Evolutionary conservation across 64 coral and sea anemone genomes (phyloP), one percentile per base, ranked within the genome.

Genomic region (Acropora tenuis): DNA sequence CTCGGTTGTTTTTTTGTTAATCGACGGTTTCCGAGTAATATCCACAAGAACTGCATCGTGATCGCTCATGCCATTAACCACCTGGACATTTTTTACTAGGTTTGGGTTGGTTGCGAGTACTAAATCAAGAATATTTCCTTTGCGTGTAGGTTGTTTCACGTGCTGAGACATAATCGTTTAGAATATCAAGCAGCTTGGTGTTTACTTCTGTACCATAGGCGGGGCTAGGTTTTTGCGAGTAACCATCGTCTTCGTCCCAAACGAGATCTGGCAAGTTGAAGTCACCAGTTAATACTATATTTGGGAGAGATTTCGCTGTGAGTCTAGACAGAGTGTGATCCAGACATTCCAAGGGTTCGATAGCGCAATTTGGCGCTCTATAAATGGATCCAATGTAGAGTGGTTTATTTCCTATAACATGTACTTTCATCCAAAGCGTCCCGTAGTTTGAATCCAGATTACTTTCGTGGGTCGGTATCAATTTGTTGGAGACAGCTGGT

Each of bases 51-150:
- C 91, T 52, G 76, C 46, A 66, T 87, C 76, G 57, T 92, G 83
- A 48, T 92, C 83, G 79, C 83, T 87, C 76, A 92, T 92, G 45
- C 91, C 91, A 15, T 86, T 20, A 65, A 87, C 47, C 18, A 79
- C 49, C 69, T 75, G 30, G 47, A 76, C 73, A 48, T 69, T 69
- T 47, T 86, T 66, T 76, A 86, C 57, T 17, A 92, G 59, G n/a
- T 65, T 67, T 49, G 82, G 90, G 76, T 65, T 87, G 12, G 53
- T 86, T 78, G 61, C 87, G 65, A 87, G 40, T 48, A 92, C 52
- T 48, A 92, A 74, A 48, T 92, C 90, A 15, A 92, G 74, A 15
- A 79, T 86, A 53, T 92, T 66, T 8, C 50, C 66, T 47, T 5
- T 18, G 50, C 58, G 76, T 68, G 91, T 87, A 61, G 82, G 81